phyloP scores from a whole-genome alignment of 92 coral and sea anemone genomes.

The Umimayanthus chanpuru region DNA sequence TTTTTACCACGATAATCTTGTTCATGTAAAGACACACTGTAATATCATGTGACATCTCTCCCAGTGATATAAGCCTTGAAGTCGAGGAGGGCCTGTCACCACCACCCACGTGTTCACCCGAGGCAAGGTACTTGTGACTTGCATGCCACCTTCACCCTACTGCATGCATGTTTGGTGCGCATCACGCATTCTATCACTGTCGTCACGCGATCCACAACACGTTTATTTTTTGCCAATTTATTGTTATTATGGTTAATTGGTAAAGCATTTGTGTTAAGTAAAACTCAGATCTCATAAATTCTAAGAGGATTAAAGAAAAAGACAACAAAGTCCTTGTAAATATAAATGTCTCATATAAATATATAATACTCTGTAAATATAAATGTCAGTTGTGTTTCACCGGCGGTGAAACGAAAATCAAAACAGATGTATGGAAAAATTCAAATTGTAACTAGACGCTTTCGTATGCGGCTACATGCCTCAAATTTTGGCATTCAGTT shows the following conservation, averaged over 20 bases:
- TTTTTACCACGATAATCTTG: neutral
- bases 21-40: constrained; percentile 33
- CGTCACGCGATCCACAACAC: neutral
- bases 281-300: neutral
- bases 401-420: no score
- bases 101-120: constrained; percentile 20
- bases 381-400: no score
- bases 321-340: neutral
- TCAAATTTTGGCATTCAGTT: no score
- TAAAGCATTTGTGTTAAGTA: no score
- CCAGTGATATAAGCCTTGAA: constrained; percentile 34
- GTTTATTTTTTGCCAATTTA: neutral
- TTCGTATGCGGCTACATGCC: no score
- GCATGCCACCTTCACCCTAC: constrained; percentile 1
- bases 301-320: neutral
- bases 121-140: constrained; percentile 39
- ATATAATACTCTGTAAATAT: no score
- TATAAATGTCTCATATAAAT: no score
- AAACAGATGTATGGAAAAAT: no score
- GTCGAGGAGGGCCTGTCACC: constrained; percentile 13
- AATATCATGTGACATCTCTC: constrained; percentile 27
- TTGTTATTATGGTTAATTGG: neutral
- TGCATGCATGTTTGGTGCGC: constrained; percentile 22
- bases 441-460: no score
- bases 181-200: neutral